A percentile compares a stretch with the other conserved stretches of the same genome.
phyloP scores from a whole-genome alignment of 2,888 invertebrate genomes.

The Neria commutata region DNA sequence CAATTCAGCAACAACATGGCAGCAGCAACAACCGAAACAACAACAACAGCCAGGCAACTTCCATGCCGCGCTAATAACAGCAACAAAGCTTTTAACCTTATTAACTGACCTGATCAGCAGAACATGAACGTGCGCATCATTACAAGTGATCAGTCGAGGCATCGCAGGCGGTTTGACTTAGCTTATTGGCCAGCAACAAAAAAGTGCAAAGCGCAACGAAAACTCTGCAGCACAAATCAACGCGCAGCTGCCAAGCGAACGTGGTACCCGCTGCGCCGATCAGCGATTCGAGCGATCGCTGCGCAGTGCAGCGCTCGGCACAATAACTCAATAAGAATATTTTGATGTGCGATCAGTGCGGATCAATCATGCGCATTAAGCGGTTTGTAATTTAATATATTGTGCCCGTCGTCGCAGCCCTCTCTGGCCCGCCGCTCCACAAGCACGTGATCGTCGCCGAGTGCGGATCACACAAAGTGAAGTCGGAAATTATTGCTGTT shows the following conservation, averaged over 20 bases:
- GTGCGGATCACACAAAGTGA: background rate
- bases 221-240: background rate
- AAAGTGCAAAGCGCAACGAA: background rate
- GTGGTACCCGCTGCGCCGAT: background rate
- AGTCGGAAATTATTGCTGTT: constrained; percentile 34
- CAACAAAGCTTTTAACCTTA: constrained; percentile 29
- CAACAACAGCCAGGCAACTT: constrained; percentile 2
- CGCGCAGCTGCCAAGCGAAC: background rate
- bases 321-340: constrained; percentile 48
- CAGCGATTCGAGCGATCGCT: background rate
- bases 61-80: background rate
- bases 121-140: constrained; percentile 35
- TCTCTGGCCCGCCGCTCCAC: too few species aligned
- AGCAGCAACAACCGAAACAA: constrained; percentile 13
- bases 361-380: constrained; percentile 46
- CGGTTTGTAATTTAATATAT: constrained; percentile 30
- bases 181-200: constrained; percentile 20
- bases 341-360: constrained; percentile 30
- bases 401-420: background rate
- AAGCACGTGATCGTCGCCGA: background rate
- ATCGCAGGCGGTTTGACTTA: constrained; percentile 7
- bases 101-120: constrained; percentile 33
- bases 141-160: too few species aligned
- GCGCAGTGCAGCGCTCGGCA: constrained; percentile 28
- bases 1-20: background rate